phyloP scores from a whole-genome alignment of 2,888 invertebrate species.

The Platycnemis pennipes region DNA sequence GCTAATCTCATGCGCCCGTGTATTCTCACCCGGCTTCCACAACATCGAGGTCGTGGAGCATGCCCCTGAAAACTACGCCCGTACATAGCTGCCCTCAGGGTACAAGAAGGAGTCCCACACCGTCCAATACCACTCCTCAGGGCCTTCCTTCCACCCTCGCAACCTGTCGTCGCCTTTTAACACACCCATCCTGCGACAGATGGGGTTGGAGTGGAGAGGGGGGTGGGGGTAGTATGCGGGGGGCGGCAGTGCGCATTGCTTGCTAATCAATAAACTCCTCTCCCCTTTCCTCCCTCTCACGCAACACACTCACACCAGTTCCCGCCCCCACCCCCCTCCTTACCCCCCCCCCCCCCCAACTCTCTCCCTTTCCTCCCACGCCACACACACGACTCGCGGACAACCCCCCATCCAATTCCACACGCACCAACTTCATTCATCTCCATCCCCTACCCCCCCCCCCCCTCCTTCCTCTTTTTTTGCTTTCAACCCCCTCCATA shows the following conservation, averaged over 20 bases:
- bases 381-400: neutral
- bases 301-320: too few species aligned
- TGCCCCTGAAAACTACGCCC: too few species aligned
- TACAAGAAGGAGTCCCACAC: neutral
- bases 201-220: neutral
- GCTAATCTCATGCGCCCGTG: too few species aligned
- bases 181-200: neutral
- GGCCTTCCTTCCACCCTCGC: neutral
- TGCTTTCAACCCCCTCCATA: neutral
- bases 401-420: neutral
- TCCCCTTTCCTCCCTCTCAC: neutral
- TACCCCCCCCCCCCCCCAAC: neutral
- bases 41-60: too few species aligned
- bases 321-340: neutral
- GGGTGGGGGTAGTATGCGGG: neutral
- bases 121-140: neutral
- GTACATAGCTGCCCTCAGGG: neutral
- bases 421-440: neutral
- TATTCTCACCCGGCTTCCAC: too few species aligned
- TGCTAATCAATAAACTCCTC: slow-evolving; percentile 21
- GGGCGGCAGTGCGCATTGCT: neutral
- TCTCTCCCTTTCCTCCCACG: neutral
- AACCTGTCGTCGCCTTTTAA: neutral
- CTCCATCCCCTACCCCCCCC: too few species aligned
- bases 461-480: too few species aligned